Conservation (phyloP, 2,113 vertebrate species). For the Bagarius yarrelli region DNA sequence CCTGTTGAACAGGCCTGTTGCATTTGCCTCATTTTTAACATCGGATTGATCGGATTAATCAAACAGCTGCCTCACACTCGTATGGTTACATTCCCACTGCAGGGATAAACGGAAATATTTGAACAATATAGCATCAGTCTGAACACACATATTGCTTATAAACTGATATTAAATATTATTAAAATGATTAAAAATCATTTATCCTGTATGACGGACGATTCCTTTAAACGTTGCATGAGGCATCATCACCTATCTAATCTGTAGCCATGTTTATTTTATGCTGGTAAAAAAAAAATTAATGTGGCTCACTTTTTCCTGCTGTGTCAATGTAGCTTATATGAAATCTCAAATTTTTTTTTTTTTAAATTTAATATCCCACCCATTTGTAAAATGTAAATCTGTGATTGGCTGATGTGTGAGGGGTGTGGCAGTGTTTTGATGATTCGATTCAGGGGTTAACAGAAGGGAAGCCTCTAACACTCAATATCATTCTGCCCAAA, state of each 20-base stretch:
- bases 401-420: slow-evolving; percentile 31
- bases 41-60: slow-evolving; percentile 46
- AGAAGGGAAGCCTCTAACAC: slow-evolving; percentile 44
- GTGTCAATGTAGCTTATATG: slow-evolving; percentile 10
- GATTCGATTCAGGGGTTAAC: slow-evolving; percentile 48
- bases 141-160: neutral
- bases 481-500: neutral
- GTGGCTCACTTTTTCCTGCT: neutral
- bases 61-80: slow-evolving; percentile 36
- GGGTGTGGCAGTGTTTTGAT: slow-evolving; percentile 43
- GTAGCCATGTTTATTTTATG: too few relatives aligned
- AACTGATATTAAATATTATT: too few relatives aligned
- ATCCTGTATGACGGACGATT: neutral
- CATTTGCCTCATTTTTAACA: slow-evolving; percentile 21
- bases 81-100: neutral
- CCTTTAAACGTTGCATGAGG: neutral
- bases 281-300: neutral
- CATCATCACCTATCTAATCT: neutral
- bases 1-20: slow-evolving; percentile 22
- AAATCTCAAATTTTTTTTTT: neutral
- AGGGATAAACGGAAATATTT: neutral
- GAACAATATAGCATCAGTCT: neutral
- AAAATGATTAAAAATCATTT: too few relatives aligned
- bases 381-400: neutral
- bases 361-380: neutral